Evolutionary conservation across 2,113 vertebrate genomes (phyloP).

Genomic region (Dipodomys spectabilis): DNA sequence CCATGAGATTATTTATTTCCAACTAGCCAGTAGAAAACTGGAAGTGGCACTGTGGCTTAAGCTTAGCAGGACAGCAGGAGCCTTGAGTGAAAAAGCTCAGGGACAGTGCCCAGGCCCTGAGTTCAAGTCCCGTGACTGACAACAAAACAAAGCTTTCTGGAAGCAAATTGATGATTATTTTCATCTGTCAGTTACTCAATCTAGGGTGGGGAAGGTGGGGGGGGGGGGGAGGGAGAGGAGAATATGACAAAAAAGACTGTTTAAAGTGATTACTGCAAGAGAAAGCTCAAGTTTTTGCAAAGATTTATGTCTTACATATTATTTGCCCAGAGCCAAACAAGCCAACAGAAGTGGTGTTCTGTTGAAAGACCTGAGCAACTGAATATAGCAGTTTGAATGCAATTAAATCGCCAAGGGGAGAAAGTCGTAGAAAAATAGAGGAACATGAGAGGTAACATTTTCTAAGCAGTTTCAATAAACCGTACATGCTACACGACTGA

Average conservation of each 20-base stretch:
- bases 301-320: conserved; percentile 19
- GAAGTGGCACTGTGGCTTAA: no score
- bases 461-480: not conserved
- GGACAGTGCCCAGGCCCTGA: no score
- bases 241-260: not conserved
- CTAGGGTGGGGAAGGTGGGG: not conserved
- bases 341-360: not conserved
- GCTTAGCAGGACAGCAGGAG: no score
- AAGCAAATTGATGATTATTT: conserved; percentile 26
- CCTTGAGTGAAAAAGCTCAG: no score
- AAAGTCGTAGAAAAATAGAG: not conserved
- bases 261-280: not conserved
- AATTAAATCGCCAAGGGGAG: not conserved
- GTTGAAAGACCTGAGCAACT: not conserved
- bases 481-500: not conserved
- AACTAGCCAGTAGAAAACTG: no score
- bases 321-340: not conserved
- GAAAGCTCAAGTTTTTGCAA: not conserved
- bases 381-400: not conserved
- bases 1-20: no score
- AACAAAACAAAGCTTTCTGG: not conserved
- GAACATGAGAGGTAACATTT: not conserved
- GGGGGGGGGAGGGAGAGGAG: no score
- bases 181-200: not conserved
- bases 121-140: not conserved